These are phyloP conservation scores for Acleris laterana DNA, from an alignment of 2,888 invertebrate species.

Conservation along the genomic window DNA sequence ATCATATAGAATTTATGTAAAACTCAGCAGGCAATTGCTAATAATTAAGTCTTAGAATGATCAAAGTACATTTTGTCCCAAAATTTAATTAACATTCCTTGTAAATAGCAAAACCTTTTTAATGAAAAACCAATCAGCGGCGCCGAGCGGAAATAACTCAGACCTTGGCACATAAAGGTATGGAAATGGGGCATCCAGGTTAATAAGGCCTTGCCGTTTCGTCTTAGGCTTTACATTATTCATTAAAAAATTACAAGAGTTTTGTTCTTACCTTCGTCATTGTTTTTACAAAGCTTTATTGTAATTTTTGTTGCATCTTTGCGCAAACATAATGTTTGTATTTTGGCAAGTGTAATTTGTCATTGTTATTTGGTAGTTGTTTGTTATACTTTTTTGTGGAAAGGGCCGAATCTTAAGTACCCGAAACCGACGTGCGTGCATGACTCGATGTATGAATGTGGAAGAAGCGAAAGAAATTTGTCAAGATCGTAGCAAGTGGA, in stretches of 20 bases:
- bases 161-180: slow-evolving; percentile 16
- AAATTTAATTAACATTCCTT: slow-evolving; percentile 5
- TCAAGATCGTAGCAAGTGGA: too few species aligned
- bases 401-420: too few species aligned
- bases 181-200: slow-evolving; percentile 8
- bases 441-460: too few species aligned
- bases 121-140: slow-evolving; percentile 11
- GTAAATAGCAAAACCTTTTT: slow-evolving; percentile 4
- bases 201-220: slow-evolving; percentile 12
- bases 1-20: too few species aligned
- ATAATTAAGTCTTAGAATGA: background rate
- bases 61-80: background rate
- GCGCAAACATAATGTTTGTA: too few species aligned
- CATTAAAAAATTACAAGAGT: slow-evolving; percentile 1
- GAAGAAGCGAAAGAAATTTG: too few species aligned
- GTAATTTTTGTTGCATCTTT: too few species aligned
- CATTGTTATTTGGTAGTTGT: too few species aligned
- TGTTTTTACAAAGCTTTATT: background rate
- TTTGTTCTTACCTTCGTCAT: slow-evolving; percentile 2
- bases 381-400: too few species aligned
- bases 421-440: too few species aligned
- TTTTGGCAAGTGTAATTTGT: too few species aligned
- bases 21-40: background rate
- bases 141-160: slow-evolving; percentile 7
- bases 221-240: slow-evolving; percentile 9